Base-by-base conservation (phyloP, 1,140 invertebrate genomes). In the Belonocnema kinseyi region DNA sequence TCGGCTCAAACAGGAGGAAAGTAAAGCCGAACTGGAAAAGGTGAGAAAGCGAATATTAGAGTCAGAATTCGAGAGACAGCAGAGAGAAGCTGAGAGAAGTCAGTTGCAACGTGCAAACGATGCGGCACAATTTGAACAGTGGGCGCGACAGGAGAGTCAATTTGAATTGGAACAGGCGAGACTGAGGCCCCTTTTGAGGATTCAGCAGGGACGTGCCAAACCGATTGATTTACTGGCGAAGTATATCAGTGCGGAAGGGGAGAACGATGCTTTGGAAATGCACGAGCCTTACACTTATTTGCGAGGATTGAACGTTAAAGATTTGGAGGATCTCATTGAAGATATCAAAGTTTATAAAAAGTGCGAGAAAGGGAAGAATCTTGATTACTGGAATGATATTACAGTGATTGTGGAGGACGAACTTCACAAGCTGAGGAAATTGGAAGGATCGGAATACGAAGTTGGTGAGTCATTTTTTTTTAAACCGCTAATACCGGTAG, bases 201-300 rank as follows among this genome's bases (percentile, higher is more conserved):
- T 99, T 58, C 96, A 98, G 81, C 98, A 99, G 91, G 97, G 98
- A 11, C 91, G 97, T 88, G 98, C 98, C 0, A 99, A 99, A 89
- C 98, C 99, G 0, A 99, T 99, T 84, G 99, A 99, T 93, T 92
- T 99, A 72, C 91, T 99, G 56, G 98, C 98, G 0, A 97, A 98
- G 91, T 99, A 99, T 86, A 98, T 99, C 40, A 97, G 96, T 88
- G 96, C 96, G 0, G 97, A 98, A 87, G 96, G 98, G 85, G 95
- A 97, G 84, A 96, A 97, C 50, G 96, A 97, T 89, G 96, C 97
- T 3, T 96, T 99, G 33, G 98, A 99, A 92, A 98, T 99, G 97
- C 97, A 99, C 87, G 98, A 99, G 90, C 98, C 99, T 0, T 99
- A 99, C 85, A 97, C 97, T 0, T 98, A 99, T 89, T 92, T 99